phyloP scores from a whole-genome alignment of 2,888 invertebrate species.

The Pammene aurita region DNA sequence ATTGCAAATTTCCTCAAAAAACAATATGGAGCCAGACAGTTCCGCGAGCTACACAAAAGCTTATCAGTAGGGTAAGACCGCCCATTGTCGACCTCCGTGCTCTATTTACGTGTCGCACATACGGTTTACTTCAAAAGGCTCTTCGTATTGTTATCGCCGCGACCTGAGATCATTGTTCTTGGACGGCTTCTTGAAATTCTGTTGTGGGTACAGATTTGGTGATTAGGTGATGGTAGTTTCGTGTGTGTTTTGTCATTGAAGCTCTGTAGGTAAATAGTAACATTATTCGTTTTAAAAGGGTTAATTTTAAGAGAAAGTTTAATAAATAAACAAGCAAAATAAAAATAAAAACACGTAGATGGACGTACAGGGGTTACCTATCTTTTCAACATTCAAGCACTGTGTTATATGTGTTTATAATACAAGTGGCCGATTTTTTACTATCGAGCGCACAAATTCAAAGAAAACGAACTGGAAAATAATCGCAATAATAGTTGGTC shows the following conservation, averaged over 20 bases:
- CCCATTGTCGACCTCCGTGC: slow-evolving; percentile 55
- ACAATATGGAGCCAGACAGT: not conserved
- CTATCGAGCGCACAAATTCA: too few species aligned
- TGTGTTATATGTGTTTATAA: too few species aligned
- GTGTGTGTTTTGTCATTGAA: not conserved
- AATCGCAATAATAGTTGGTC: too few species aligned
- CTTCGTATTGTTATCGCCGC: slow-evolving; percentile 30
- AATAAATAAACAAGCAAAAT: too few species aligned
- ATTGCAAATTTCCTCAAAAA: slow-evolving; percentile 15
- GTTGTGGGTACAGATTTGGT: slow-evolving; percentile 15
- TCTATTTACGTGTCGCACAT: slow-evolving; percentile 63
- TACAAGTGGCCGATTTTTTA: too few species aligned
- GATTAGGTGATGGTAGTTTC: not conserved
- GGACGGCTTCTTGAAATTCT: slow-evolving; percentile 12
- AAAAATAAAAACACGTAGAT: too few species aligned
- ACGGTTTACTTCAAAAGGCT: slow-evolving; percentile 57
- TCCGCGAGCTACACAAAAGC: slow-evolving; percentile 31
- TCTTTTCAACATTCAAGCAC: too few species aligned
- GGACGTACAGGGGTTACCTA: too few species aligned
- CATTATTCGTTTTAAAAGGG: too few species aligned
- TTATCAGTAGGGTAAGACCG: slow-evolving; percentile 59
- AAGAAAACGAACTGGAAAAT: too few species aligned
- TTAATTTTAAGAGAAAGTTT: too few species aligned
- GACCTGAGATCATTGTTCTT: not conserved
- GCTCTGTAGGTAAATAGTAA: too few species aligned